Conservation (phyloP, 37 sponge, comb jelly and placozoan genomes). For the Beroe ovata region DNA sequence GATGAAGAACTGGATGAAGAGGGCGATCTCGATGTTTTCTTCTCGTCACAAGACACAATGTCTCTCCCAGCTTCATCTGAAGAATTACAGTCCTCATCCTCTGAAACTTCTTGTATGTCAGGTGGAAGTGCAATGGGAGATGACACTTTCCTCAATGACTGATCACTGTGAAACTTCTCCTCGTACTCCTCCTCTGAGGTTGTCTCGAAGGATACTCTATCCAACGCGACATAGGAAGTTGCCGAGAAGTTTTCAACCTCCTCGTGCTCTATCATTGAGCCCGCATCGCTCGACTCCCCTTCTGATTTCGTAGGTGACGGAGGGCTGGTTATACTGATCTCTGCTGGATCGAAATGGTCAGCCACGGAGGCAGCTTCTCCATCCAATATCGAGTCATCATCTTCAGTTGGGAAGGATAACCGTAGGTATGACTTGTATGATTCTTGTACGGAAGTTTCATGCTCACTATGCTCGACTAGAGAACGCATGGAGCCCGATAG, state of each 20-base stretch:
- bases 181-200: neutral
- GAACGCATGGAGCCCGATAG: neutral
- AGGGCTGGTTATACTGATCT: neutral
- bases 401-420: neutral
- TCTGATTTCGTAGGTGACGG: neutral
- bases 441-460: neutral
- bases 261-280: slow-evolving; percentile 38
- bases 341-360: neutral
- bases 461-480: neutral
- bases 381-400: neutral
- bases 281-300: slow-evolving; percentile 14
- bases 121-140: neutral
- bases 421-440: neutral
- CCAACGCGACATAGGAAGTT: neutral
- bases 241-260: neutral
- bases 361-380: neutral
- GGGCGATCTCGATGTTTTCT: neutral
- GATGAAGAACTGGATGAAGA: neutral
- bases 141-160: neutral
- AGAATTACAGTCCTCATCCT: neutral
- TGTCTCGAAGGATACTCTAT: neutral
- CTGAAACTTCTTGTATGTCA: neutral
- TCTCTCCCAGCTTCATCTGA: neutral
- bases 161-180: neutral
- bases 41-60: neutral